Conservation (phyloP, 2,113 vertebrate species). For the Stegastes partitus region DNA sequence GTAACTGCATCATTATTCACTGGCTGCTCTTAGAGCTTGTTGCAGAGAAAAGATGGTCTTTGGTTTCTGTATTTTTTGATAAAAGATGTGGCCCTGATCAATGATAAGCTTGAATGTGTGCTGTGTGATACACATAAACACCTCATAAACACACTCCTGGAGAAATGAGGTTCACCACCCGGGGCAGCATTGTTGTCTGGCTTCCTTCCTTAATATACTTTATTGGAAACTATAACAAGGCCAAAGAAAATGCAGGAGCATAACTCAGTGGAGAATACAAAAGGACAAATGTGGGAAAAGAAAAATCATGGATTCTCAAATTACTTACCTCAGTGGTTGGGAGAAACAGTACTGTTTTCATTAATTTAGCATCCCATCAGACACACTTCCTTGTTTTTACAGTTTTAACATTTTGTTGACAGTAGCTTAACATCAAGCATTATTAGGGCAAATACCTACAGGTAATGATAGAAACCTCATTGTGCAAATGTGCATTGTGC, state of each 20-base stretch:
- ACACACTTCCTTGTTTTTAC: no score
- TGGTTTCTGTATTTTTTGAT: slow-evolving; percentile 1
- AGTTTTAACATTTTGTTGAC: no score
- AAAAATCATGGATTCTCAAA: no score
- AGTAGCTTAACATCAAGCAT: no score
- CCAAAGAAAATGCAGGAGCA: not conserved
- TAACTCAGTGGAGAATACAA: no score
- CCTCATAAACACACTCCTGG: not conserved
- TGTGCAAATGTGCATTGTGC: no score
- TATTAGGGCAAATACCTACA: no score
- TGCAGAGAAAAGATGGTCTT: not conserved
- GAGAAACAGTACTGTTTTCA: no score
- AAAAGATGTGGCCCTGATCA: slow-evolving; percentile 11
- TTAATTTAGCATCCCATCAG: no score
- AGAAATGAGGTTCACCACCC: not conserved
- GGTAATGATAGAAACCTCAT: no score
- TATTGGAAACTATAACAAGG: not conserved
- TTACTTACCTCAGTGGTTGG: no score
- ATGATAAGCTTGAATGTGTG: not conserved
- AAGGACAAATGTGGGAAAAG: no score
- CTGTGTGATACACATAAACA: not conserved
- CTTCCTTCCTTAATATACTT: not conserved
- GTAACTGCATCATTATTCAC: slow-evolving; percentile 27
- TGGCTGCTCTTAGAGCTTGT: not conserved
- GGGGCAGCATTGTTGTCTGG: not conserved